These are phyloP conservation scores for Coranthus polyacanthus DNA, from an alignment of 2,797 vertebrate genomes.

Conservation along the genomic window DNA sequence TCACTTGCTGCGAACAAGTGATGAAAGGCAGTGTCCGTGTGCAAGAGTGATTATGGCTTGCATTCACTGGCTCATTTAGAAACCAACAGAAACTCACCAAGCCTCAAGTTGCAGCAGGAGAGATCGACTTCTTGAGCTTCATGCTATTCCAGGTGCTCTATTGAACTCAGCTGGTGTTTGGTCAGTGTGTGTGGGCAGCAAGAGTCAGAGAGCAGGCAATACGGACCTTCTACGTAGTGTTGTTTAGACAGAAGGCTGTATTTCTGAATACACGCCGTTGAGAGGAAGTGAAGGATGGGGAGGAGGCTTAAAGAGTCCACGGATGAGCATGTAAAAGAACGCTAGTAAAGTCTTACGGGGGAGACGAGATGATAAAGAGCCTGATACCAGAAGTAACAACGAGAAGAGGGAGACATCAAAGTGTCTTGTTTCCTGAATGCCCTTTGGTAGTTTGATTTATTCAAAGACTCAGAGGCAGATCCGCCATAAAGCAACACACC, in stretches of 20 bases:
- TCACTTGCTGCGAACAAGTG: slow-evolving; percentile 33
- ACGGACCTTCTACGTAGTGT: neutral
- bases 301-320: too few species aligned
- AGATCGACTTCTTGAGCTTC: slow-evolving; percentile 19
- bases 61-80: slow-evolving; percentile 28
- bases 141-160: slow-evolving; percentile 45
- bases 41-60: slow-evolving; percentile 49
- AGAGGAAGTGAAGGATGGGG: slow-evolving; percentile 6
- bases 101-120: slow-evolving; percentile 37
- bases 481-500: slow-evolving; percentile 46
- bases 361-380: slow-evolving; percentile 11
- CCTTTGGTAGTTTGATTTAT: slow-evolving; percentile 59
- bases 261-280: neutral
- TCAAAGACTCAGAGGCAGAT: slow-evolving; percentile 42
- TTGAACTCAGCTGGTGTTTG: slow-evolving; percentile 16
- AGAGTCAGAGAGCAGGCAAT: slow-evolving; percentile 27
- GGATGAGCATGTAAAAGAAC: too few species aligned
- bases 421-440: slow-evolving; percentile 24
- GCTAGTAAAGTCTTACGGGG: neutral
- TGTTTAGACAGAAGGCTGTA: slow-evolving; percentile 17
- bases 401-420: slow-evolving; percentile 24
- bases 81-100: slow-evolving; percentile 41
- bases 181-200: slow-evolving; percentile 44
- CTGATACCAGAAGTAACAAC: neutral
- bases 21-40: slow-evolving; percentile 44